Percentiles rank a stretch among this genome's conserved stretches.
Evolutionary conservation across 1,140 invertebrate genomes (phyloP).

Genomic region (Mya arenaria): DNA sequence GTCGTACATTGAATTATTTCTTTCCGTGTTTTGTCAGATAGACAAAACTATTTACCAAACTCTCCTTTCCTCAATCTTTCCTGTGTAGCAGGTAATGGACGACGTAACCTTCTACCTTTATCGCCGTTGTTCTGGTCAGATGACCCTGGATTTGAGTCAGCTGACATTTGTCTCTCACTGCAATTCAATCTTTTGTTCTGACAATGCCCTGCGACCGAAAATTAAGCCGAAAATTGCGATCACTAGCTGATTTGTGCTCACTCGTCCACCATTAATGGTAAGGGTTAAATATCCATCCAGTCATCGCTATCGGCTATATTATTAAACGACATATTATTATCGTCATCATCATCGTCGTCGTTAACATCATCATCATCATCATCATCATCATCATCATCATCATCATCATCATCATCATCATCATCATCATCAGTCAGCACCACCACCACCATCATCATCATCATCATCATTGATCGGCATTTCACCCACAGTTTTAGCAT

Average conservation of each 20-base stretch:
- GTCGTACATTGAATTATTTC: background rate
- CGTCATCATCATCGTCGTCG: background rate
- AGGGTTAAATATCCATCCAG: too few relatives aligned
- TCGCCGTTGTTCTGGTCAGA: slow-evolving; percentile 2
- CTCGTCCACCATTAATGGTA: slow-evolving; percentile 6
- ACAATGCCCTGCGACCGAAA: background rate
- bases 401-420: background rate
- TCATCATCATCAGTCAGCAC: background rate
- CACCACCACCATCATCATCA: background rate
- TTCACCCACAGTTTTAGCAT: too few relatives aligned
- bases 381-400: background rate
- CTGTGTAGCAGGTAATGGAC: slow-evolving; percentile 38
- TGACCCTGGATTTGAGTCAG: slow-evolving; percentile 23
- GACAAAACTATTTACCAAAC: slow-evolving; percentile 29
- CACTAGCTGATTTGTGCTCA: slow-evolving; percentile 5
- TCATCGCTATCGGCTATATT: too few relatives aligned
- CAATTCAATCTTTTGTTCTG: background rate
- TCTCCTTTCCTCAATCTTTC: slow-evolving; percentile 52
- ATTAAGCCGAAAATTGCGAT: slow-evolving; percentile 30
- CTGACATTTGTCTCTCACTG: slow-evolving; percentile 11
- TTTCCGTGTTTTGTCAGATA: slow-evolving; percentile 10
- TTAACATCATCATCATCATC: background rate
- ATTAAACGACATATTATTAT: too few relatives aligned
- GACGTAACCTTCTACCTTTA: slow-evolving; percentile 28
- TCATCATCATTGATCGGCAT: too few relatives aligned